phyloP scores from a whole-genome alignment of 1,140 invertebrate genomes.

The Drosophila mayri region DNA sequence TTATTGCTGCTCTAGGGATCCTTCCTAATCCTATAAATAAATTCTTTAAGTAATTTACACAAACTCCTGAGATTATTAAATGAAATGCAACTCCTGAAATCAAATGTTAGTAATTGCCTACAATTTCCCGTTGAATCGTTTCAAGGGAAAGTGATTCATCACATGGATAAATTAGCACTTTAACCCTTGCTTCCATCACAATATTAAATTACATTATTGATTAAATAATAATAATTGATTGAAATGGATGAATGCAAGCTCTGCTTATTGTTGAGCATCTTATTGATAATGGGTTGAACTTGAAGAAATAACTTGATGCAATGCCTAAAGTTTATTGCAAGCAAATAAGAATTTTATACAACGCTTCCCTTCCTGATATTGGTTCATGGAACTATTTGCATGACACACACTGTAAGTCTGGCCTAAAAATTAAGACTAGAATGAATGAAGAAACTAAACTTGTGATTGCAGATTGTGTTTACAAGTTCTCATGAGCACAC shows the following conservation, averaged over 20 bases:
- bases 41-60: background rate
- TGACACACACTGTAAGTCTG: constrained; percentile 15
- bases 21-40: too few species aligned
- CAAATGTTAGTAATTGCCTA: constrained; percentile 10
- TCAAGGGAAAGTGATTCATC: background rate
- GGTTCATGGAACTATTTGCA: background rate
- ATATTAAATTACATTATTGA: background rate
- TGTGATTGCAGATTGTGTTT: constrained; percentile 34
- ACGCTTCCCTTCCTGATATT: too few species aligned
- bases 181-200: too few species aligned
- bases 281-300: background rate
- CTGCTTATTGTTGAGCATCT: background rate
- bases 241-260: background rate
- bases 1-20: fast-evolving
- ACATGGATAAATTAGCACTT: constrained; percentile 4
- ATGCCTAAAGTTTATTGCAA: background rate
- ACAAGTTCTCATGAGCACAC: constrained; percentile 40
- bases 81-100: background rate
- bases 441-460: constrained; percentile 27
- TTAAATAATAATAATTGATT: background rate
- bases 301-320: background rate
- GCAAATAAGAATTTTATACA: background rate
- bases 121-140: constrained; percentile 2
- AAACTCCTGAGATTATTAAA: background rate
- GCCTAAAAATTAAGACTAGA: constrained; percentile 30